Conservation (phyloP, 2,888 invertebrate species). For the Noctua comes region DNA sequence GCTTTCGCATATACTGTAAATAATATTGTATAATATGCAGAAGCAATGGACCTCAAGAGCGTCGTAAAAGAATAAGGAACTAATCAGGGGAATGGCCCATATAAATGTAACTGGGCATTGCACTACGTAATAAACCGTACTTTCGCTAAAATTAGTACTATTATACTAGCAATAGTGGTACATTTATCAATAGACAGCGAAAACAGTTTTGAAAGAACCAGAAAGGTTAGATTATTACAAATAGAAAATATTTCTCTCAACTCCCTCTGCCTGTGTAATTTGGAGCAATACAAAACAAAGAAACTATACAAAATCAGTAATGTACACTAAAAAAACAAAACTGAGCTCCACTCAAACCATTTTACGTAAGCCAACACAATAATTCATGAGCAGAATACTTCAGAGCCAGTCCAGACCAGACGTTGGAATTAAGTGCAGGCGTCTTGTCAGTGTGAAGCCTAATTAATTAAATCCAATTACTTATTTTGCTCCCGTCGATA, state of each 20-base stretch:
- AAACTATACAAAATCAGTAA: constrained; percentile 10
- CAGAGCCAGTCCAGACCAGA: constrained; percentile 38
- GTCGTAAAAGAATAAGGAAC: neutral
- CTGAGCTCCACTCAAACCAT: constrained; percentile 11
- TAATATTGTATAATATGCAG: too few relatives aligned
- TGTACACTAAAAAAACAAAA: neutral
- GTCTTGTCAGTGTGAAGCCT: constrained; percentile 60
- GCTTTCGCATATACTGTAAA: too few relatives aligned
- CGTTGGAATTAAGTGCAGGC: constrained; percentile 52
- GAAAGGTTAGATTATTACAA: neutral
- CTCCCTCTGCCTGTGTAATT: neutral
- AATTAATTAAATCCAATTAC: constrained; percentile 72
- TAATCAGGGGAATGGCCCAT: neutral
- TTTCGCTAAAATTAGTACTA: neutral
- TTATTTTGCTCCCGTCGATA: constrained; percentile 62
- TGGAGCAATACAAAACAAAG: neutral
- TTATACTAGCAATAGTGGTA: neutral
- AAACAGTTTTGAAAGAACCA: neutral
- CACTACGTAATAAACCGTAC: neutral
- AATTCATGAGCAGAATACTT: constrained; percentile 44
- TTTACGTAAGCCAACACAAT: constrained; percentile 30
- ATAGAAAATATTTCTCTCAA: neutral
- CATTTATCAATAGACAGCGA: neutral
- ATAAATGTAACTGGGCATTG: neutral
- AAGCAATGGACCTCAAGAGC: neutral